Evolutionary conservation across 1,140 invertebrate genomes (phyloP).

Genomic region (Phortica variegata): DNA sequence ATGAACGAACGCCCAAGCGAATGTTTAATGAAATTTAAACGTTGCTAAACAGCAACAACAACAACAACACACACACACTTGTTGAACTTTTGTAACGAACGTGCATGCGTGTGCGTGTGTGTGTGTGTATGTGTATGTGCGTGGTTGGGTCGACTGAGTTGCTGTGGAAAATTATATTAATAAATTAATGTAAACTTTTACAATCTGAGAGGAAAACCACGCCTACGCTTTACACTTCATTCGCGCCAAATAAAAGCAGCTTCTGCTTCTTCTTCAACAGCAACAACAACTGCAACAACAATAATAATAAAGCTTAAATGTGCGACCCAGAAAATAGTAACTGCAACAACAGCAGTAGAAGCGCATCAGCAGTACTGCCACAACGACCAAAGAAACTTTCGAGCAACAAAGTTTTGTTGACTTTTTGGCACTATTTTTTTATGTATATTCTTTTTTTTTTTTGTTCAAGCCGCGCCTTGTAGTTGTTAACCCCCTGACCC

Average conservation of each 20-base stretch:
- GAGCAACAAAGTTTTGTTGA: conserved; percentile 20
- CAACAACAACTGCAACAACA: background rate
- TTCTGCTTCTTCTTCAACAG: conserved; percentile 17
- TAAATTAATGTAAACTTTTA: no score
- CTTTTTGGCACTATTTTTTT: conserved; percentile 6
- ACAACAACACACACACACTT: no score
- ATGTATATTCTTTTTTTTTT: conserved; percentile 12
- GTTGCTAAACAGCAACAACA: no score
- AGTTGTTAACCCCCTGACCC: conserved; percentile 12
- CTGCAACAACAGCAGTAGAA: background rate
- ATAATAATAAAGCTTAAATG: conserved; percentile 3
- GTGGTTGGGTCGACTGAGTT: no score
- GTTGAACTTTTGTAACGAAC: no score
- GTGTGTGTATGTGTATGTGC: no score
- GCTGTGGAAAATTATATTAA: no score
- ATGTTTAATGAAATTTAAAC: no score
- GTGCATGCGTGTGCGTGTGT: no score
- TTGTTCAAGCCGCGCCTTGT: conserved; percentile 21
- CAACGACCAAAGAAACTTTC: conserved; percentile 20
- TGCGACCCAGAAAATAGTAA: background rate
- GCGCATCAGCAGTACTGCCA: no score
- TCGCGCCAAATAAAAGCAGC: conserved; percentile 3
- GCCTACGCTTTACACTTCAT: background rate
- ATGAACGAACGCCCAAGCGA: no score
- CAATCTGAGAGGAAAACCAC: no score